Percentiles rank a stretch among this genome's conserved stretches.
These are phyloP conservation scores for Incurvaria masculella DNA, from an alignment of 2,888 invertebrate species.

Conservation along the genomic window DNA sequence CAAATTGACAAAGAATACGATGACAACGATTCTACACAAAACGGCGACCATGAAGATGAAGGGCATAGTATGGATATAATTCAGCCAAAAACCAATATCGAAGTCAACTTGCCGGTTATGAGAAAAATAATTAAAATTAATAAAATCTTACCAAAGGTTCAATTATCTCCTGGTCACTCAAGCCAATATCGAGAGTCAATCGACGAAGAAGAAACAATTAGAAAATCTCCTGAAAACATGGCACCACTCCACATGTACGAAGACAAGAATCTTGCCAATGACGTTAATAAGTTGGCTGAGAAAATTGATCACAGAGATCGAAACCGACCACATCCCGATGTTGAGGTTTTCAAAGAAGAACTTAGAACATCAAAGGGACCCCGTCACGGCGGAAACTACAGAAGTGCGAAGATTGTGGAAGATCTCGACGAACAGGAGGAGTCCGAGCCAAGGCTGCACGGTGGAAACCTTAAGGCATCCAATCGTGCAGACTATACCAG, in stretches of 20 bases:
- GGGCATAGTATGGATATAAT: constrained; percentile 12
- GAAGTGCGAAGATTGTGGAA: constrained; percentile 23
- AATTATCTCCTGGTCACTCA: too few relatives aligned
- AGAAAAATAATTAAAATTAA: too few relatives aligned
- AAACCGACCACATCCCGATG: constrained; percentile 16
- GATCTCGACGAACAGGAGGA: constrained; percentile 16
- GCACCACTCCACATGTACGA: constrained; percentile 25
- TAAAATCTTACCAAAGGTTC: too few relatives aligned
- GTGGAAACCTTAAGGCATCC: constrained; percentile 13
- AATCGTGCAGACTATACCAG: constrained; percentile 12
- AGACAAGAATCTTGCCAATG: constrained; percentile 41
- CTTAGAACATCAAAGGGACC: constrained; percentile 34
- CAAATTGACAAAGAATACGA: constrained; percentile 17
- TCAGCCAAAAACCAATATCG: too few relatives aligned
- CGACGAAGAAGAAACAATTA: neutral
- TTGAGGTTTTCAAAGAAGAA: constrained; percentile 41
- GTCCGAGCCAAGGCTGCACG: neutral
- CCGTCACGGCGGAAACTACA: constrained; percentile 47
- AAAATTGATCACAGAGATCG: neutral
- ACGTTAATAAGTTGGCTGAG: constrained; percentile 37
- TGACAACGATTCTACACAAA: constrained; percentile 18
- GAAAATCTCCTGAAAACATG: neutral
- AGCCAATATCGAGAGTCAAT: neutral
- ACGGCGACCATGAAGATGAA: constrained; percentile 16
- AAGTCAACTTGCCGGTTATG: too few relatives aligned